phyloP scores from a whole-genome alignment of 2,888 invertebrate species.

The Eulithis prunata region DNA sequence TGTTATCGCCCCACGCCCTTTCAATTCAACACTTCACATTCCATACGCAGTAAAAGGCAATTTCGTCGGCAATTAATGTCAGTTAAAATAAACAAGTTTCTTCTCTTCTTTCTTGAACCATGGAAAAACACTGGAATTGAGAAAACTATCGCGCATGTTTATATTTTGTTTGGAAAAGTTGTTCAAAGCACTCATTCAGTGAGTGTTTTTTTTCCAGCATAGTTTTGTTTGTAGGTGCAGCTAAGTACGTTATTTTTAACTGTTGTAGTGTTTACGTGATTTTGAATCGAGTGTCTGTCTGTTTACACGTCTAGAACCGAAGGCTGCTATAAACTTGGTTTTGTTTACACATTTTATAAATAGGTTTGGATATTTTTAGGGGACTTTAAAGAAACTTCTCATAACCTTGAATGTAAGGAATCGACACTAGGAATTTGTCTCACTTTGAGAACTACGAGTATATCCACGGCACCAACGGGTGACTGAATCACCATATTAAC shows the following conservation, averaged over 20 bases:
- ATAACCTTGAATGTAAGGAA: not conserved
- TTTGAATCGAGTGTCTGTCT: conserved; percentile 49
- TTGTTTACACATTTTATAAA: conserved; percentile 49
- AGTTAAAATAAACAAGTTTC: not conserved
- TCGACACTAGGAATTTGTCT: not conserved
- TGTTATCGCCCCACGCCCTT: conserved; percentile 34
- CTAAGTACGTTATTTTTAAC: conserved; percentile 45
- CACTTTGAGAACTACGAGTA: too few species aligned
- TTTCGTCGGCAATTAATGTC: conserved; percentile 19
- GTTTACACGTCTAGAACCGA: conserved; percentile 56
- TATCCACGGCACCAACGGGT: too few species aligned
- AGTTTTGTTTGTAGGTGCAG: not conserved
- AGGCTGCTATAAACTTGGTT: conserved; percentile 54
- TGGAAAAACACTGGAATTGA: too few species aligned
- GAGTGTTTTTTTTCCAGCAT: too few species aligned
- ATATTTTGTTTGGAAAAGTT: too few species aligned
- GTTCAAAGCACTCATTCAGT: too few species aligned
- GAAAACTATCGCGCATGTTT: too few species aligned
- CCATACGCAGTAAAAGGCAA: conserved; percentile 19
- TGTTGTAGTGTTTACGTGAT: conserved; percentile 55
- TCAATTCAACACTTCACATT: conserved; percentile 35
- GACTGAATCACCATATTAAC: too few species aligned
- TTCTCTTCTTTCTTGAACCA: too few species aligned
- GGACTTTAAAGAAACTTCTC: not conserved
- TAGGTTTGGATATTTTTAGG: conserved; percentile 13